Evolutionary conservation across 2,888 invertebrate species (phyloP).

Genomic region (Cephus runcator): DNA sequence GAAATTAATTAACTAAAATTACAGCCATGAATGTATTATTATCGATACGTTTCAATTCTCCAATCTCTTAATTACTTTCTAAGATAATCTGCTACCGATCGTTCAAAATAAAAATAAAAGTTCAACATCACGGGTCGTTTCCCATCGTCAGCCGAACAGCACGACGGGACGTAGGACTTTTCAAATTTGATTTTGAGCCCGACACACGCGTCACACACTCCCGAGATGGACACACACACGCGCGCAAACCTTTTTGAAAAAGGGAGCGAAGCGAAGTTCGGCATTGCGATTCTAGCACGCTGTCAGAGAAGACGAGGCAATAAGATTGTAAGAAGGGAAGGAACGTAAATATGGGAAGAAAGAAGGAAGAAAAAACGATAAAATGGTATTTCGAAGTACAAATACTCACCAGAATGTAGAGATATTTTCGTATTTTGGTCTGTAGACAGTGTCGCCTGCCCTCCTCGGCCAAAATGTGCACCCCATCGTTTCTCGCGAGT

Average conservation of each 20-base stretch:
- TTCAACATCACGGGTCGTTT: not conserved
- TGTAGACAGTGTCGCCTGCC: conserved; percentile 74
- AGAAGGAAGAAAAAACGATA: not conserved
- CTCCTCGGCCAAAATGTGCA: conserved; percentile 75
- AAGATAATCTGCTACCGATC: not conserved
- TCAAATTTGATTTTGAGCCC: not conserved
- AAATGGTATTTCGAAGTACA: not conserved
- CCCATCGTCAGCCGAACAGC: not conserved
- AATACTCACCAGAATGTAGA: conserved; percentile 73
- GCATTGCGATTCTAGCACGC: not conserved
- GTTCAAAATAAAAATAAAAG: not conserved
- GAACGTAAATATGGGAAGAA: not conserved
- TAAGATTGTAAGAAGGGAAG: not conserved
- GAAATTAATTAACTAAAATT: too few species aligned
- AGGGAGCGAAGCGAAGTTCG: not conserved
- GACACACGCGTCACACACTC: conserved; percentile 6
- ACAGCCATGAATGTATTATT: too few species aligned
- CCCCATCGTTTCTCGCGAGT: conserved; percentile 69
- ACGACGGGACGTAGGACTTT: not conserved
- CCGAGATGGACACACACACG: not conserved
- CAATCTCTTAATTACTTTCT: too few species aligned
- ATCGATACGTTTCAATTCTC: too few species aligned
- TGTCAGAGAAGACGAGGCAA: not conserved
- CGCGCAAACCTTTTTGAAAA: not conserved
- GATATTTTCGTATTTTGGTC: conserved; percentile 76